Base-by-base conservation (phyloP, 2,113 vertebrate genomes). In the Entosphenus tridentatus region DNA sequence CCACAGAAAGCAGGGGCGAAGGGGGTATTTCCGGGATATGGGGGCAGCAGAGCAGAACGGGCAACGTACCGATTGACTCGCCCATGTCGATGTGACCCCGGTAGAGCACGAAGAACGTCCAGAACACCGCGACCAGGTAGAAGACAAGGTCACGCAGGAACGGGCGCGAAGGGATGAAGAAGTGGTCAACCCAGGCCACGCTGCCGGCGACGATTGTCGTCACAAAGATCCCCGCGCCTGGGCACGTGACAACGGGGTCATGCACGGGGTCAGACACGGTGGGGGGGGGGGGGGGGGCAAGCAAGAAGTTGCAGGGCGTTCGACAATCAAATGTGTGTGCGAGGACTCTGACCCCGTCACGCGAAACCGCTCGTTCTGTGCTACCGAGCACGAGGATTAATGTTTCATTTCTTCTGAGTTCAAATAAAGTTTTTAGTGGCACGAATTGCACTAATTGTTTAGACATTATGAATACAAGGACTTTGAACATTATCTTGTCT, bases 211-310 rank as follows among this genome's bases (percentile, higher is more conserved):
- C 86, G 8, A 91, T 81, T 0, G 91, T 95, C 71, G 93, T 96
- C 11, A 96, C 91, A n/a, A 93, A 89, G 74, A 96, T 82, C 0
- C 93, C 91, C 0, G 93, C 93, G 1, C 93, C 91, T 97, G 77
- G 16, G 68, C n/a, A 39, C 2, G 9, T 10, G 59, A 62, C 12
- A 39, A 39, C 39, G 39, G 39, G 39, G 39, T 39, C 39, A 39
- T 39, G 39, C 39, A 39, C 39, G 39, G 39, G 18, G 18, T 21
- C 18, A 21, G 2, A 21, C 18, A 21, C 18, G 18, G 18, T 21
- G 18, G n/a, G n/a, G 1, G 39, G 39, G 39, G 39, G 39, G 39
- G 39, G 39, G 39, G 39, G 39, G 39, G 39, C 39, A 39, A 39
- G 39, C 39, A 39, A 39, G 39, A 39, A 39, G 39, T 39, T 7